A percentile compares a stretch with the other conserved stretches of the same genome.
Evolutionary conservation across 2,888 invertebrate species (phyloP).

Genomic region (Harpalus rufipes): DNA sequence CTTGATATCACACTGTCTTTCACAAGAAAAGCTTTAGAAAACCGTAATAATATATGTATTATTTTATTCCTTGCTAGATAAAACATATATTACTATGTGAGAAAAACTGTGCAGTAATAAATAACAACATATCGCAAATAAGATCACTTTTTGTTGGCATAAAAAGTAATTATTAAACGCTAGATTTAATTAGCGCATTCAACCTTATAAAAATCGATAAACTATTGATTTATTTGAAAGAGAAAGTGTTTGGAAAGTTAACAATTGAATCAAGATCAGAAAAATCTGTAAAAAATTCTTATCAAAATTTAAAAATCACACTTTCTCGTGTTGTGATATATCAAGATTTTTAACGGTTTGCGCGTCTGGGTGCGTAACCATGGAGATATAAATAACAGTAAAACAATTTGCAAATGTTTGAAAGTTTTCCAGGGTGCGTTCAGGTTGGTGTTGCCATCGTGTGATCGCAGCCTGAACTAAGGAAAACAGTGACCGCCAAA

Average conservation of each 20-base stretch:
- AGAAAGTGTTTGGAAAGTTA: constrained; percentile 41
- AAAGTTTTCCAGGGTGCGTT: constrained; percentile 50
- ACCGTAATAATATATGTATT: constrained; percentile 8
- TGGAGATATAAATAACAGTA: constrained; percentile 25
- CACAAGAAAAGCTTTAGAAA: not conserved
- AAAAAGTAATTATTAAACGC: constrained; percentile 24
- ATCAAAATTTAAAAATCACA: constrained; percentile 44
- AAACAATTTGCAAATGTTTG: constrained; percentile 60
- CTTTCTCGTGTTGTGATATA: constrained; percentile 24
- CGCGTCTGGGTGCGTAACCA: constrained; percentile 21
- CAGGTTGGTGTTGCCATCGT: constrained; percentile 52
- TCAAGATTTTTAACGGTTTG: constrained; percentile 32
- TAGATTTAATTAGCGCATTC: constrained; percentile 34
- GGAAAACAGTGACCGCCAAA: constrained; percentile 44
- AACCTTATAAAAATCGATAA: constrained; percentile 17
- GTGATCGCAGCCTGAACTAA: constrained; percentile 5
- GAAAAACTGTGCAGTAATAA: constrained; percentile 14
- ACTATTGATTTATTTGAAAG: constrained; percentile 32
- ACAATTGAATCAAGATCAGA: constrained; percentile 11
- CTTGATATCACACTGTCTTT: not conserved
- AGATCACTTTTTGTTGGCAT: not conserved
- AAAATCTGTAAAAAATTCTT: constrained; percentile 31
- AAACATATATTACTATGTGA: constrained; percentile 14
- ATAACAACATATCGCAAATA: not conserved
- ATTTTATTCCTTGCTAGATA: constrained; percentile 21